Evolutionary conservation across 2,113 vertebrate species (phyloP).

Genomic region (Calidris pugnax): DNA sequence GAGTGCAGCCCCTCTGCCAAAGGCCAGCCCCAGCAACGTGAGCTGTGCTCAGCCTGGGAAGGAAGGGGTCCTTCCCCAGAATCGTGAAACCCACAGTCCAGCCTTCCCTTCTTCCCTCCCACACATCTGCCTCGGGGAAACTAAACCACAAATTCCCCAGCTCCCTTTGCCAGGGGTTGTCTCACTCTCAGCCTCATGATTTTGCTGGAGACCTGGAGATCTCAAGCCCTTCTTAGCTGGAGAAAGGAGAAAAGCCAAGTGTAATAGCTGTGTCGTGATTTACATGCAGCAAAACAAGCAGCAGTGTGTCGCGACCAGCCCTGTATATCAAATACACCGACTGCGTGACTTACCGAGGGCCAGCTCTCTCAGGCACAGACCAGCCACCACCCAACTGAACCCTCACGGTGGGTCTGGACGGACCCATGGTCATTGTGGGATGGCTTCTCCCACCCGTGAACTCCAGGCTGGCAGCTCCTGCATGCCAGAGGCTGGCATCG

Average conservation of each 20-base stretch:
- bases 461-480: background rate
- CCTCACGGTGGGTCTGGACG: background rate
- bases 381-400: background rate
- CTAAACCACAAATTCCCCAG: background rate
- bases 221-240: background rate
- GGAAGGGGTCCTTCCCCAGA: background rate
- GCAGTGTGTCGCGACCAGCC: accelerated
- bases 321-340: accelerated
- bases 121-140: accelerated
- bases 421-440: background rate
- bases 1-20: background rate
- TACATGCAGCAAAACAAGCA: accelerated
- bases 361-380: background rate
- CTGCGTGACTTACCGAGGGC: background rate
- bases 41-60: background rate
- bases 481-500: background rate
- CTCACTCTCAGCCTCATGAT: background rate
- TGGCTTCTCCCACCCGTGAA: accelerated
- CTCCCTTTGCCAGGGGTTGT: background rate
- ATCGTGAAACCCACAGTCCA: background rate
- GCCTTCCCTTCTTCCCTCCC: background rate
- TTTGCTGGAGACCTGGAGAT: background rate
- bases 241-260: background rate
- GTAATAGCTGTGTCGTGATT: background rate
- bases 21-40: background rate